Conservation (phyloP, 2,797 vertebrate species). For the Arctocebus calabarensis region DNA sequence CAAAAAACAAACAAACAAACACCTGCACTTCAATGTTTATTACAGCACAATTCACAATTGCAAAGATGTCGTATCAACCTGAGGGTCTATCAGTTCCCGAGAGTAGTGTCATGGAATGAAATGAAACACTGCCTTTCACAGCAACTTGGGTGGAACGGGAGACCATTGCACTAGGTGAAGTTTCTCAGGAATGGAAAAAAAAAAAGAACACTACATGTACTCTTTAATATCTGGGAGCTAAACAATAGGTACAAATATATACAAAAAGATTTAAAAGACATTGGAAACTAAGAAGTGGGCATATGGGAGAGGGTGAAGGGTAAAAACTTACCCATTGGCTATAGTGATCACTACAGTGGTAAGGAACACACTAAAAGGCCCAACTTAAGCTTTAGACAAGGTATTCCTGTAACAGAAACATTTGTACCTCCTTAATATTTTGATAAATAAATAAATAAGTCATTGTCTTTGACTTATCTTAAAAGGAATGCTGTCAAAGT, state of each 20-base stretch:
- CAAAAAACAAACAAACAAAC: too few relatives aligned
- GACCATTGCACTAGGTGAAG: not conserved
- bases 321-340: not conserved
- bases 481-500: not conserved
- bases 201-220: not conserved
- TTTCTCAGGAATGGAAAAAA: not conserved
- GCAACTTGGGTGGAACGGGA: not conserved
- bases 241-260: not conserved
- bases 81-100: not conserved
- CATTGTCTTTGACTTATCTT: not conserved
- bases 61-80: not conserved
- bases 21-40: too few relatives aligned
- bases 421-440: not conserved
- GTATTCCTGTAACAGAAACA: not conserved
- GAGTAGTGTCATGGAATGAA: not conserved
- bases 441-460: not conserved
- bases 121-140: not conserved
- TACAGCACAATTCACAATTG: too few relatives aligned
- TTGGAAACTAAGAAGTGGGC: not conserved
- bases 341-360: not conserved
- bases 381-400: not conserved
- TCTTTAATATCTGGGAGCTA: not conserved
- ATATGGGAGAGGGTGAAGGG: not conserved
- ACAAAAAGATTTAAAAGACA: not conserved
- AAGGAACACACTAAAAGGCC: not conserved